These are phyloP conservation scores for Cladopsammia gracilis DNA, from an alignment of 64 coral and sea anemone genomes.

Conservation along the genomic window DNA sequence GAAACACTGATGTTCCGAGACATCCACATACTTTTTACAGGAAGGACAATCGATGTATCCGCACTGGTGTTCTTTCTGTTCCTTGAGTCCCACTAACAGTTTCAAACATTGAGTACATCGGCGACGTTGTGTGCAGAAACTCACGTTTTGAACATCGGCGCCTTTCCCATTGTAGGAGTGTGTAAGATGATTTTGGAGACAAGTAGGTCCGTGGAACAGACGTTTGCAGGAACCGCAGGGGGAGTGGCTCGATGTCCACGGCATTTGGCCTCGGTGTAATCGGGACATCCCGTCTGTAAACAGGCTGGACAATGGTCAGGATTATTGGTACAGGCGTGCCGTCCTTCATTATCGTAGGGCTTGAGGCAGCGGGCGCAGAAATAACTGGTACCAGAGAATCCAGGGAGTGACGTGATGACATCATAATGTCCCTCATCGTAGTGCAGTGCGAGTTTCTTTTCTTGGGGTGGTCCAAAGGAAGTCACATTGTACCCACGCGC, in stretches of 20 bases:
- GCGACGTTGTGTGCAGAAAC: background rate
- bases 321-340: background rate
- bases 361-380: background rate
- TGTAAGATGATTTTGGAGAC: no score
- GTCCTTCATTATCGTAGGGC: background rate
- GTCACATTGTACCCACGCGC: background rate
- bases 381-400: background rate
- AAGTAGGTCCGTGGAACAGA: background rate
- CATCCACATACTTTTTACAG: background rate
- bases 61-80: background rate
- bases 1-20: background rate
- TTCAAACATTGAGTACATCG: background rate
- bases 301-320: background rate
- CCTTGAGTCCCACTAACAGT: background rate
- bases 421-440: background rate
- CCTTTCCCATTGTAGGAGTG: no score
- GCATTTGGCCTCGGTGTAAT: background rate
- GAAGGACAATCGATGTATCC: background rate
- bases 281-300: background rate
- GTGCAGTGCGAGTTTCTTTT: background rate
- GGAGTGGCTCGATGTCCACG: no score
- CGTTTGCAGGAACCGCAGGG: background rate
- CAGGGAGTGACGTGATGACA: background rate
- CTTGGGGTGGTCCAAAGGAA: background rate
- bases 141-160: no score